phyloP scores from a whole-genome alignment of 2,113 vertebrate species.

The Muntiacus muntjak region DNA sequence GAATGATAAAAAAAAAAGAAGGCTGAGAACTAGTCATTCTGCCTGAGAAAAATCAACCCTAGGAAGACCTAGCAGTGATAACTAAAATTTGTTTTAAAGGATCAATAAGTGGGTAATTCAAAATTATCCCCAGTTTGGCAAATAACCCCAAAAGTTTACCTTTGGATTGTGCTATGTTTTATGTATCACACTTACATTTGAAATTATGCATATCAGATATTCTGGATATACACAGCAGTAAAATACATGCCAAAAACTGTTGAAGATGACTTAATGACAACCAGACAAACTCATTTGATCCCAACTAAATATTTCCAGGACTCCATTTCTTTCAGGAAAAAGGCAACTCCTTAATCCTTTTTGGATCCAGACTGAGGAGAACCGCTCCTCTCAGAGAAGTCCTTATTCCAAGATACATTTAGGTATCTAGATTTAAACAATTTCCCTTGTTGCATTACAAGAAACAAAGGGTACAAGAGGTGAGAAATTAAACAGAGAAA shows the following conservation, averaged over 20 bases:
- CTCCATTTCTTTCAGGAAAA: conserved; percentile 11
- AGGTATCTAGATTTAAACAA: background rate
- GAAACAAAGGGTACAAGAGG: background rate
- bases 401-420: background rate
- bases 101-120: background rate
- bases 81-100: conserved; percentile 12
- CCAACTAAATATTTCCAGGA: background rate
- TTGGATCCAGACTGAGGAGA: background rate
- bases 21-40: background rate
- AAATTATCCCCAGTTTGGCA: background rate
- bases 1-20: background rate
- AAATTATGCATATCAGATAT: background rate
- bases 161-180: background rate
- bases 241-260: background rate
- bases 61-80: background rate
- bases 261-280: background rate
- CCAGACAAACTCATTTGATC: background rate
- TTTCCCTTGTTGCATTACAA: background rate
- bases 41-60: background rate
- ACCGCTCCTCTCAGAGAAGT: background rate
- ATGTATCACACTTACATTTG: background rate
- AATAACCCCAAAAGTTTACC: background rate
- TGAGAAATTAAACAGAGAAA: background rate
- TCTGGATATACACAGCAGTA: background rate
- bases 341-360: conserved; percentile 28